Percentiles rank a stretch among this genome's conserved stretches.
These are phyloP conservation scores for Drosophila mayaguana DNA, from an alignment of 2,888 invertebrate genomes.

Conservation along the genomic window DNA sequence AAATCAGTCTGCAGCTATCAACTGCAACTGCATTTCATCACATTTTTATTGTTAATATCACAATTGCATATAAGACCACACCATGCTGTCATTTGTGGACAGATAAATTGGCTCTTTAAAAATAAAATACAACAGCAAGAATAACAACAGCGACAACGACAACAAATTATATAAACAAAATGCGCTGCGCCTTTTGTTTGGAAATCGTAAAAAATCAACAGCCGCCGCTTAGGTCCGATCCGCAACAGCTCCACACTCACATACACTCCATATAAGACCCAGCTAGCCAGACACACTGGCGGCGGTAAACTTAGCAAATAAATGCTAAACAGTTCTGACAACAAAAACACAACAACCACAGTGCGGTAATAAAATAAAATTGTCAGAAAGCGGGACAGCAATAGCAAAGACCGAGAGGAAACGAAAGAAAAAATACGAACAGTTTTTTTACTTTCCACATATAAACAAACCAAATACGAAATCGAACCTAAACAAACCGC, in stretches of 20 bases:
- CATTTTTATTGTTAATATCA: constrained; percentile 40
- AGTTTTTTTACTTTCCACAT: constrained; percentile 39
- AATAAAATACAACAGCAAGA: constrained; percentile 32
- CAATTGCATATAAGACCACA: constrained; percentile 25
- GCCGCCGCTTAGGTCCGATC: constrained; percentile 20
- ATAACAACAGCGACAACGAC: constrained; percentile 12
- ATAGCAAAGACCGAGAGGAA: constrained; percentile 19
- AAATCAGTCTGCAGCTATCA: constrained; percentile 8
- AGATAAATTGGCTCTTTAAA: constrained; percentile 56
- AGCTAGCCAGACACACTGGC: constrained; percentile 70
- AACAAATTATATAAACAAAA: constrained; percentile 62
- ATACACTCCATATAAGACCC: constrained; percentile 3
- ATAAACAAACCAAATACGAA: constrained; percentile 72
- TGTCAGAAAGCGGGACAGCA: constrained; percentile 9
- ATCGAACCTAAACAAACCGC: constrained; percentile 75
- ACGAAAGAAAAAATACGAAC: constrained; percentile 35
- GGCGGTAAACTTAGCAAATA: constrained; percentile 73
- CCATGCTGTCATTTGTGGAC: constrained; percentile 40
- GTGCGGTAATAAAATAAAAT: constrained; percentile 68
- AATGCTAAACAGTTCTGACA: constrained; percentile 66
- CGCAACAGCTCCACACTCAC: constrained; percentile 16
- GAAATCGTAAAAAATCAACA: constrained; percentile 66
- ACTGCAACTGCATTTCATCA: constrained; percentile 52
- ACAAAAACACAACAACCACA: constrained; percentile 46
- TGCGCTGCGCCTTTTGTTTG: constrained; percentile 59